Conservation (phyloP, 2,888 invertebrate species). For the Punctoribates punctum region DNA sequence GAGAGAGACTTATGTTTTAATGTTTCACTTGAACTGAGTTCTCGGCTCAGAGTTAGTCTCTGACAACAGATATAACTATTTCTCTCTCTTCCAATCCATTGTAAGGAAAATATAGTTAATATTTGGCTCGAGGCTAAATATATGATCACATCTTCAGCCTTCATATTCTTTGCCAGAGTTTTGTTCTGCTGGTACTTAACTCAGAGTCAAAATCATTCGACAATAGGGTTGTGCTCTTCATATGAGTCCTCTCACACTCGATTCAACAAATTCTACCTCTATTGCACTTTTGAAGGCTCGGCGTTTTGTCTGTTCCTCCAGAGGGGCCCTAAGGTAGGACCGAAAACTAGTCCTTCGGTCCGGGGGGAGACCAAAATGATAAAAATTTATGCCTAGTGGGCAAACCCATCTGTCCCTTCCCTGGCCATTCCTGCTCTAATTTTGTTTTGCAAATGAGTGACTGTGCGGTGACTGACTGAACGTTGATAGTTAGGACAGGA, state of each 20-base stretch:
- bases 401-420: too few species aligned
- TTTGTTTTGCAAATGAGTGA: too few species aligned
- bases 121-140: background rate
- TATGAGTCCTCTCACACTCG: background rate
- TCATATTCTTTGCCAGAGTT: constrained; percentile 1
- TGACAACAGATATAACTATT: background rate
- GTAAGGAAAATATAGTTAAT: constrained; percentile 15
- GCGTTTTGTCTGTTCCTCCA: too few species aligned
- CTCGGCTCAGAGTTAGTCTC: too few species aligned
- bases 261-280: background rate
- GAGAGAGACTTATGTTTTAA: background rate
- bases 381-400: too few species aligned
- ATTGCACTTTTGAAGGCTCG: background rate
- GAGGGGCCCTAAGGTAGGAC: too few species aligned
- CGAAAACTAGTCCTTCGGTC: too few species aligned
- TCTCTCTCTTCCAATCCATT: background rate
- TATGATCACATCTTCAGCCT: constrained; percentile 13
- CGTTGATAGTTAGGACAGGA: too few species aligned
- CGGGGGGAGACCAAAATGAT: too few species aligned
- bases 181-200: constrained; percentile 33
- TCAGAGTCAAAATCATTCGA: constrained; percentile 23
- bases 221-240: constrained; percentile 30
- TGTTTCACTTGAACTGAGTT: constrained; percentile 4
- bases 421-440: too few species aligned
- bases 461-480: too few species aligned